These are phyloP conservation scores for Cetoscarus ocellatus DNA, from an alignment of 2,797 vertebrate species.

Conservation along the genomic window DNA sequence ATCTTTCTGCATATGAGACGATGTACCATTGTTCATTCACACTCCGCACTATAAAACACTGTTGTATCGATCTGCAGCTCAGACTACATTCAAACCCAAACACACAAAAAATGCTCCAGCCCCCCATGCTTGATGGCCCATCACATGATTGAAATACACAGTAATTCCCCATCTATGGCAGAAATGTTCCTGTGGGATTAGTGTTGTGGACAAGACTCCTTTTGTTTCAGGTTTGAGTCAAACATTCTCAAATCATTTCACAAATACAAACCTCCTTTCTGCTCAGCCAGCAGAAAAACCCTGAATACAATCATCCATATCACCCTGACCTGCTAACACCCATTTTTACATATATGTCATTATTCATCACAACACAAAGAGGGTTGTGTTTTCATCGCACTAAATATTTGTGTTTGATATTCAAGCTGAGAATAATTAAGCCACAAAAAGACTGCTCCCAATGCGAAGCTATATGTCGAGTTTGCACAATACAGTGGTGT, in stretches of 20 bases:
- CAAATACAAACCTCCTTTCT: conserved; percentile 62
- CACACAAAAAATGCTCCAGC: conserved; percentile 49
- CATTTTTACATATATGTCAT: conserved; percentile 4
- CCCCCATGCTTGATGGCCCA: conserved; percentile 51
- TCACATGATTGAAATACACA: conserved; percentile 77
- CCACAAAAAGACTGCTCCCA: conserved; percentile 1
- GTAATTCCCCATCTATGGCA: conserved; percentile 68
- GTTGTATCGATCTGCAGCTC: conserved; percentile 15
- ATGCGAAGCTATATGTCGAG: conserved; percentile 49
- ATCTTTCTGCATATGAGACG: conserved; percentile 17
- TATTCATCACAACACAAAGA: neutral
- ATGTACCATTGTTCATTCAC: conserved; percentile 31
- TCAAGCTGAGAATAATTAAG: conserved; percentile 15
- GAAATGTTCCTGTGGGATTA: conserved; percentile 74
- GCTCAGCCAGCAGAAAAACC: conserved; percentile 15
- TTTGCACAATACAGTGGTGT: conserved; percentile 62
- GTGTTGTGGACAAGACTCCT: conserved; percentile 73
- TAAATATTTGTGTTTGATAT: conserved; percentile 40
- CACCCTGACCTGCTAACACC: conserved; percentile 40
- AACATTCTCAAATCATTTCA: conserved; percentile 69
- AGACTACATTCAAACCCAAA: conserved; percentile 39
- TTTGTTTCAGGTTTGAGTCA: conserved; percentile 69
- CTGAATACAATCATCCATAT: conserved; percentile 49
- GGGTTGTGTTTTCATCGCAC: conserved; percentile 27
- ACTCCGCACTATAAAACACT: conserved; percentile 23